phyloP scores from a whole-genome alignment of 2,888 invertebrate genomes.

The Agrochola lota region DNA sequence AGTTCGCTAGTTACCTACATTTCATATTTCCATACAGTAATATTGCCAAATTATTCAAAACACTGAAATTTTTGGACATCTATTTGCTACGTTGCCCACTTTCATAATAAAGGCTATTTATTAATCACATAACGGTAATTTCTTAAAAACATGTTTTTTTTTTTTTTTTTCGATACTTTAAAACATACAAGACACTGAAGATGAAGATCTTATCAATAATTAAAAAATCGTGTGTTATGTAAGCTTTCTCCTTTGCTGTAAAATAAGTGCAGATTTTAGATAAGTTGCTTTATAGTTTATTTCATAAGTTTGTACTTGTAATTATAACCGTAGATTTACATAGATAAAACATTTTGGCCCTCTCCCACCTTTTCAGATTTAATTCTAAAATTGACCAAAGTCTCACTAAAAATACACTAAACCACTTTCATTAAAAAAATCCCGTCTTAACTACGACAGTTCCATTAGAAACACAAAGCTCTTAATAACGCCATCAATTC shows the following conservation, averaged over 20 bases:
- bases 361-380: not conserved
- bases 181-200: too few species aligned
- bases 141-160: too few species aligned
- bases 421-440: slow-evolving; percentile 23
- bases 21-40: too few species aligned
- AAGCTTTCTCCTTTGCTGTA: not conserved
- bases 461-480: slow-evolving; percentile 41
- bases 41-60: too few species aligned
- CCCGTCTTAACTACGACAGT: slow-evolving; percentile 21
- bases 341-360: not conserved
- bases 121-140: not conserved
- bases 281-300: too few species aligned
- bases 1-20: too few species aligned
- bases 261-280: not conserved
- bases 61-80: too few species aligned
- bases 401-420: not conserved
- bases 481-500: slow-evolving; percentile 44
- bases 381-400: not conserved
- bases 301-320: not conserved
- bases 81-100: too few species aligned
- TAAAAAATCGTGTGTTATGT: not conserved
- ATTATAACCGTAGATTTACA: not conserved
- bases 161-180: not conserved
- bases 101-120: too few species aligned
- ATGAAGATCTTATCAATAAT: too few species aligned